These are phyloP conservation scores for Salticus scenicus DNA, from an alignment of 2,888 invertebrate species.

Conservation along the genomic window DNA sequence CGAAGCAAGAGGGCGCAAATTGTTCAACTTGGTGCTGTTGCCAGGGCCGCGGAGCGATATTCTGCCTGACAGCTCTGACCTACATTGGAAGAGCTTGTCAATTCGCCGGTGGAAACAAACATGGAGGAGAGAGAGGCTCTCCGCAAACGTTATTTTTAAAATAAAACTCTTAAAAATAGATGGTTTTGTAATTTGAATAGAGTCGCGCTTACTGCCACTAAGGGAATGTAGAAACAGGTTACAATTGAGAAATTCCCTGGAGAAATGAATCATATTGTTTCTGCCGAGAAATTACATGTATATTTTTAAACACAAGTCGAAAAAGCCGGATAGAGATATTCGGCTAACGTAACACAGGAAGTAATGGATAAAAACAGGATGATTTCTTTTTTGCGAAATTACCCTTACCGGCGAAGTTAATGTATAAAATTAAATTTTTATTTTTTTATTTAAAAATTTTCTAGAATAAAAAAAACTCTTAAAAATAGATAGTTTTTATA, in stretches of 20 bases:
- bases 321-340: too few species aligned
- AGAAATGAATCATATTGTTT: not conserved
- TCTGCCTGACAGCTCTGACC: conserved; percentile 58
- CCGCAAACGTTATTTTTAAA: conserved; percentile 5
- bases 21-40: conserved; percentile 30
- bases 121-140: not conserved
- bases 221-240: not conserved
- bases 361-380: too few species aligned
- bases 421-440: too few species aligned
- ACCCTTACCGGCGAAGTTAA: too few species aligned
- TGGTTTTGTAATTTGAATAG: conserved; percentile 6
- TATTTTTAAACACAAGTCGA: too few species aligned
- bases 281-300: too few species aligned
- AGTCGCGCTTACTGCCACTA: not conserved
- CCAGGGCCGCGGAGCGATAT: conserved; percentile 40
- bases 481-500: too few species aligned
- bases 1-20: conserved; percentile 2
- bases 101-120: conserved; percentile 39
- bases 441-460: too few species aligned
- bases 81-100: conserved; percentile 43
- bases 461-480: too few species aligned
- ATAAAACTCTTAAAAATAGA: conserved; percentile 14
- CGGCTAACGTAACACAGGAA: too few species aligned
- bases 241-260: not conserved
- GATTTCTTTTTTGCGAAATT: too few species aligned